phyloP scores from a whole-genome alignment of 2,888 invertebrate genomes.

The Drosophila picticornis region DNA sequence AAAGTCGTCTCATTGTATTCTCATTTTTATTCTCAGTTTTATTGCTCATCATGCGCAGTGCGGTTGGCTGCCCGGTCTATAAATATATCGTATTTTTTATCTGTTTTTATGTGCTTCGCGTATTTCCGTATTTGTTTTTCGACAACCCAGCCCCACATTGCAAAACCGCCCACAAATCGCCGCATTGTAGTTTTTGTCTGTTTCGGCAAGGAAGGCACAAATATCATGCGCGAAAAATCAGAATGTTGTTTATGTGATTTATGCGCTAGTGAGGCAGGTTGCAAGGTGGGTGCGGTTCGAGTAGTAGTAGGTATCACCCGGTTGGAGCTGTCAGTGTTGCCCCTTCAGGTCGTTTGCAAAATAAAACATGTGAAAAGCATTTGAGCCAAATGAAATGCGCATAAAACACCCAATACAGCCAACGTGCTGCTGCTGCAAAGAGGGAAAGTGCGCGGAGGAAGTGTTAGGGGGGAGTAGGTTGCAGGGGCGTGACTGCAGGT shows the following conservation, averaged over 20 bases:
- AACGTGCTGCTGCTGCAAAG: constrained; percentile 28
- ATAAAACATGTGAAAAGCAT: constrained; percentile 47
- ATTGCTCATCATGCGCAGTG: constrained; percentile 70
- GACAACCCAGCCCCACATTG: constrained; percentile 1
- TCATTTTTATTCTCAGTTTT: constrained; percentile 71
- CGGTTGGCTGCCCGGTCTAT: constrained; percentile 36
- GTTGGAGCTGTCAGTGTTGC: constrained; percentile 21
- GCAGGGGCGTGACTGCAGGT: constrained; percentile 21
- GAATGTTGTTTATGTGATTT: constrained; percentile 76
- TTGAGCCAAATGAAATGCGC: constrained; percentile 72
- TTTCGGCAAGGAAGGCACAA: constrained; percentile 59
- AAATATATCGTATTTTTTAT: constrained; percentile 18
- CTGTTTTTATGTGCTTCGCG: constrained; percentile 34
- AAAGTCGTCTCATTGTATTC: constrained; percentile 66
- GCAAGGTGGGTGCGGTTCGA: constrained; percentile 1
- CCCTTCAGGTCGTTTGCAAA: constrained; percentile 21
- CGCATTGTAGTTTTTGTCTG: constrained; percentile 29
- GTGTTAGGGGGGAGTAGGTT: not conserved
- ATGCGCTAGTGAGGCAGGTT: constrained; percentile 43
- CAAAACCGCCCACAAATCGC: constrained; percentile 46
- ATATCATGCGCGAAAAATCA: constrained; percentile 78
- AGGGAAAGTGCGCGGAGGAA: not conserved
- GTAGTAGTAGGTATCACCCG: constrained; percentile 2
- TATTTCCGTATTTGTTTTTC: constrained; percentile 34
- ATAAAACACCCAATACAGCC: constrained; percentile 40